A percentile compares a stretch with the other conserved stretches of the same genome.
phyloP scores from a whole-genome alignment of 1,140 invertebrate species.

The Theocolax elegans region DNA sequence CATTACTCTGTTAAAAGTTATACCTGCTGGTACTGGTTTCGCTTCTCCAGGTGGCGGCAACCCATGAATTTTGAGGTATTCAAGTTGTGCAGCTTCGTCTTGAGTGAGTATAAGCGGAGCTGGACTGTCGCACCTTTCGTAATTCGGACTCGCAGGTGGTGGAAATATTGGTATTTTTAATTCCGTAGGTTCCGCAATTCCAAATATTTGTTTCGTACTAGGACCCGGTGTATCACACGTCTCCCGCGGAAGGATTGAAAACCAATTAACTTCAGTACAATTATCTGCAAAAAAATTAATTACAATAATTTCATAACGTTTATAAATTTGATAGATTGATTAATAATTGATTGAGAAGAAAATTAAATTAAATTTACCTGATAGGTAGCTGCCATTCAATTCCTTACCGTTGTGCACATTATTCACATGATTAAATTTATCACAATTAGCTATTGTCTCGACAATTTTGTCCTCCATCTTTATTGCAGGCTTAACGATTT shows the following conservation, averaged over 20 bases:
- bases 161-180: conserved; percentile 74
- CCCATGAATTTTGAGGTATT: conserved; percentile 79
- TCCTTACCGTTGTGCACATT: conserved; percentile 65
- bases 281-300: conserved; percentile 4
- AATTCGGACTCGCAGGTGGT: conserved; percentile 71
- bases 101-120: conserved; percentile 80
- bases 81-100: conserved; percentile 79
- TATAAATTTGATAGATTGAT: no score
- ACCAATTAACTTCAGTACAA: conserved; percentile 68
- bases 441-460: conserved; percentile 61
- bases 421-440: conserved; percentile 64
- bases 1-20: no score
- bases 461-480: conserved; percentile 60
- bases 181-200: conserved; percentile 67
- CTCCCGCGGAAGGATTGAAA: conserved; percentile 74
- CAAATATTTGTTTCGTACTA: conserved; percentile 65
- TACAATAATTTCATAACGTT: no score
- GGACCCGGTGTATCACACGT: conserved; percentile 72
- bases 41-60: conserved; percentile 75
- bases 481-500: conserved; percentile 44
- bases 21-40: conserved; percentile 75
- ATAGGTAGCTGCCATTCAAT: conserved; percentile 62
- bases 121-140: conserved; percentile 79
- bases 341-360: no score
- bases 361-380: no score